Percentiles rank a stretch among this genome's conserved stretches.
Conservation (phyloP, 2,888 invertebrate genomes). For the Diachrysia chrysitis region DNA sequence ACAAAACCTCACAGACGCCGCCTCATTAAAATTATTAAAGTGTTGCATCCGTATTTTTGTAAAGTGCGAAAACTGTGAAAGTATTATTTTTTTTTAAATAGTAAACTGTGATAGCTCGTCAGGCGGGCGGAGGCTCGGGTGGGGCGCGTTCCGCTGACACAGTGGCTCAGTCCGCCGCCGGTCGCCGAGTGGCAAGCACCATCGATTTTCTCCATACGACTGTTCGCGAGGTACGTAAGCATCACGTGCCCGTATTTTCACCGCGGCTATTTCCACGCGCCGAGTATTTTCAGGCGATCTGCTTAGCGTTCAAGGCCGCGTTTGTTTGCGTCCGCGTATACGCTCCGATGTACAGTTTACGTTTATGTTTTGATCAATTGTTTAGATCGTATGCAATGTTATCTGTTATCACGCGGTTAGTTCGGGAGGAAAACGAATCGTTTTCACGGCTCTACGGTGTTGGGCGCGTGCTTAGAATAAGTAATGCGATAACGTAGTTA, state of each 20-base stretch:
- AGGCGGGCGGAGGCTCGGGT: constrained; percentile 83
- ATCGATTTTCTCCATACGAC: constrained; percentile 87
- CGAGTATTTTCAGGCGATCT: constrained; percentile 85
- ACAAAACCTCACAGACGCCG: constrained; percentile 73
- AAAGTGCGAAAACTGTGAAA: constrained; percentile 78
- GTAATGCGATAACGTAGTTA: constrained; percentile 76
- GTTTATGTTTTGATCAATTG: constrained; percentile 74
- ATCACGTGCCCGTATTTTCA: constrained; percentile 88
- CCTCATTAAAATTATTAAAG: constrained; percentile 74
- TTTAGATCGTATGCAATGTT: constrained; percentile 68
- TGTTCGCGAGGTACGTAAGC: constrained; percentile 85
- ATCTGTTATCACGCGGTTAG: constrained; percentile 68
- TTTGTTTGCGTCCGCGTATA: constrained; percentile 83
- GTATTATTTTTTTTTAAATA: constrained; percentile 77
- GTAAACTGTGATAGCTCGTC: constrained; percentile 81
- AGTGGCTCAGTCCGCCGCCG: constrained; percentile 89
- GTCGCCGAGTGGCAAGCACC: constrained; percentile 88
- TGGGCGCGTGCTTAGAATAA: constrained; percentile 73
- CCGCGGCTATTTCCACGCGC: constrained; percentile 86
- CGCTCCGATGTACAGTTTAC: constrained; percentile 68
- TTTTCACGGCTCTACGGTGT: constrained; percentile 78
- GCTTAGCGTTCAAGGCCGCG: constrained; percentile 87
- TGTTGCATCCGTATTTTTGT: constrained; percentile 74
- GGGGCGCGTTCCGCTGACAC: constrained; percentile 88
- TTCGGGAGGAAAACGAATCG: constrained; percentile 77